Evolutionary conservation across 2,888 invertebrate species (phyloP), one percentile per base, ranked within the genome.

Genomic region (Hipparchia sbordonii): DNA sequence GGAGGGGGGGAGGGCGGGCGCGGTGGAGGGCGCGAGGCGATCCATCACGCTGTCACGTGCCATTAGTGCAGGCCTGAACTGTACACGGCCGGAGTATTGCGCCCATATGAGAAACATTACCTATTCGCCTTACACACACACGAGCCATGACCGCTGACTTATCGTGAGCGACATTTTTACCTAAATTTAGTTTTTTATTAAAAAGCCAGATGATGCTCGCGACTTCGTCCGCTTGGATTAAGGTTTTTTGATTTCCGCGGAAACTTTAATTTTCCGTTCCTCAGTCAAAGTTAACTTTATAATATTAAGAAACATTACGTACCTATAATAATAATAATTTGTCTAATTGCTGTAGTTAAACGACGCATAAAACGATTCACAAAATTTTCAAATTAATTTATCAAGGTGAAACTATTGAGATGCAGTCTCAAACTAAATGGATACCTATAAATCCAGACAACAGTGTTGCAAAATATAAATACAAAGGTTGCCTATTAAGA

Each of bases 41-140:
- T 93, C 93, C 89, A 92, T 93, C 93, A 93, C 81, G 81, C 89
- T 91, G 93, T 93, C 93, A 91, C 91, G 87, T 90, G 90, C 93
- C 93, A 93, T 93, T 93, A 93, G 91, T 84, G 77, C 78, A 84
- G 85, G 88, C 89, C 89, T 89, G 86, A 75, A 72, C 70, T 78
- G 83, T 74, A 82, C 76, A 71, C 67, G 65, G 57, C 48, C 57
- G 6, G 70, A 12, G 12, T 48, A 33, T 68, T 48, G 51, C 46
- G 59, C n/a, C 59, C 33, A 12, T 68, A 33, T 23, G 68, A n/a
- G 33, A 59, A 59, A 33, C 59, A 57, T 59, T 63, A 33, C 62
- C 62, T 63, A 63, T 13, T 39, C 39, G 39, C 39, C 39, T 4
- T 39, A 23, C 23, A 23, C 39, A 23, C 39, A 13, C 33, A 9